phyloP scores from a whole-genome alignment of 2,797 vertebrate genomes.

The Micrastur ruficollis region DNA sequence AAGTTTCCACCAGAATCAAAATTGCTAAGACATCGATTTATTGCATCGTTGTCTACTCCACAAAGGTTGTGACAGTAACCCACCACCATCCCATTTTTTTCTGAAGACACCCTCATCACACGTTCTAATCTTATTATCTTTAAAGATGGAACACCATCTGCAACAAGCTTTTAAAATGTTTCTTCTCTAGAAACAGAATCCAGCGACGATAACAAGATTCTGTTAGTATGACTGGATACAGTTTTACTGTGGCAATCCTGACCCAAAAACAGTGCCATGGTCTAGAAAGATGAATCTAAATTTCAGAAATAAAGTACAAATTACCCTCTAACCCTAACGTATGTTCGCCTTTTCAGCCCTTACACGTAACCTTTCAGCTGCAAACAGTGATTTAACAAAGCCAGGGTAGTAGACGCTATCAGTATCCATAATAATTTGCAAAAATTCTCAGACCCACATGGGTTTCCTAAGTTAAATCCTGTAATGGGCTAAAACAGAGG shows the following conservation, averaged over 20 bases:
- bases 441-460: neutral
- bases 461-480: neutral
- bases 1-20: slow-evolving; percentile 57
- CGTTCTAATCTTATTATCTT: neutral
- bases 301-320: neutral
- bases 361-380: neutral
- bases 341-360: neutral
- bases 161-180: neutral
- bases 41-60: neutral
- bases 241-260: neutral
- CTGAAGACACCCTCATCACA: neutral
- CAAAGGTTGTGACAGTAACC: neutral
- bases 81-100: neutral
- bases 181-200: neutral
- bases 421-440: neutral
- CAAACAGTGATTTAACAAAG: neutral
- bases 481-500: neutral
- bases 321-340: neutral
- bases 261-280: neutral
- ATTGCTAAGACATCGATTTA: neutral
- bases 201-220: neutral
- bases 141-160: slow-evolving; percentile 12
- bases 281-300: neutral
- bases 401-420: neutral
- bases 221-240: neutral